These are phyloP conservation scores for Actinopyga echinites DNA, from an alignment of 53 echinoderm and acorn worm genomes.

Conservation along the genomic window DNA sequence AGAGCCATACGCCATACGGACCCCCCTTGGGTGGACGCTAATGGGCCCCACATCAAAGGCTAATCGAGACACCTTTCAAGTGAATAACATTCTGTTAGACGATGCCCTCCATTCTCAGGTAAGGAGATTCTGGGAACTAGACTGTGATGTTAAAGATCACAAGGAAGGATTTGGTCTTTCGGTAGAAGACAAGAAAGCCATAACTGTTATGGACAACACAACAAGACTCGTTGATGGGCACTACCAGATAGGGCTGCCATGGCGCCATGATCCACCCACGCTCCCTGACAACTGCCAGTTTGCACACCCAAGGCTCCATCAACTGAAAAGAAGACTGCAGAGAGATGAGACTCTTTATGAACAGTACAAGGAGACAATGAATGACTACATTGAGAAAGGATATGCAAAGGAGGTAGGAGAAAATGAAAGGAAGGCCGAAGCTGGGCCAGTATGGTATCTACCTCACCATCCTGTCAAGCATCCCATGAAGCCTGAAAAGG, in stretches of 20 bases:
- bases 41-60: conserved; percentile 49
- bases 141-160: conserved; percentile 32
- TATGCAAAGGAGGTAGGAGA: conserved; percentile 56
- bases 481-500: conserved; percentile 52
- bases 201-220: conserved; percentile 51
- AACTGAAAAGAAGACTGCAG: conserved; percentile 49
- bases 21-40: conserved; percentile 67
- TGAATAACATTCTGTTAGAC: conserved; percentile 37
- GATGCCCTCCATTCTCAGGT: conserved; percentile 56
- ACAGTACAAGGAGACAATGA: conserved; percentile 39
- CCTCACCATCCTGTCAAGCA: conserved; percentile 64
- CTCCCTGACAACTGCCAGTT: conserved; percentile 60
- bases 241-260: conserved; percentile 65
- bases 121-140: conserved; percentile 60
- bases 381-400: conserved; percentile 33
- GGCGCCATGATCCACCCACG: conserved; percentile 49
- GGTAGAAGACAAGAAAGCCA: conserved; percentile 64
- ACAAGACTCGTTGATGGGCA: conserved; percentile 54
- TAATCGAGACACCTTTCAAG: conserved; percentile 13
- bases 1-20: conserved; percentile 64
- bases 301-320: conserved; percentile 53
- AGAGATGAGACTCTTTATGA: conserved; percentile 38
- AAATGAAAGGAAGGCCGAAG: neutral
- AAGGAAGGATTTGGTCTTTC: conserved; percentile 35
- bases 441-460: conserved; percentile 48